Percentiles rank a stretch among this genome's conserved stretches.
These are phyloP conservation scores for Ceriagrion tenellum DNA, from an alignment of 2,888 invertebrate species.

Conservation along the genomic window DNA sequence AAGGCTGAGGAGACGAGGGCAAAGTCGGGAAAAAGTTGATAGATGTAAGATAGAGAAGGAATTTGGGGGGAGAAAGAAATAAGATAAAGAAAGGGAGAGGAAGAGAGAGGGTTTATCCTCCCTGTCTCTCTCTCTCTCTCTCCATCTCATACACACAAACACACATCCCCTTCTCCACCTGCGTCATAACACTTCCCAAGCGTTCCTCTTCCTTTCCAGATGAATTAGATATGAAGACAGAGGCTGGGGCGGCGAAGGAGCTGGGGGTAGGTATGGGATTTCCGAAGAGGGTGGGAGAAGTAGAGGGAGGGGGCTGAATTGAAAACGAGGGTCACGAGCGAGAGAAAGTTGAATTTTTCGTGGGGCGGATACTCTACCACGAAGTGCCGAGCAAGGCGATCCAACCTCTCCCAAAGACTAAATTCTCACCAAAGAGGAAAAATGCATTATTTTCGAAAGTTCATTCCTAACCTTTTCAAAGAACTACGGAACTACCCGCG, in stretches of 20 bases:
- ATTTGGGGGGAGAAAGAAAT: background rate
- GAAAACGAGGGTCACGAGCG: background rate
- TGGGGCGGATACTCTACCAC: background rate
- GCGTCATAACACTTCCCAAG: constrained; percentile 57
- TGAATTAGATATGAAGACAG: constrained; percentile 54
- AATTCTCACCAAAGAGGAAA: too few relatives aligned
- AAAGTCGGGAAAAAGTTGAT: too few relatives aligned
- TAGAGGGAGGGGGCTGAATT: background rate
- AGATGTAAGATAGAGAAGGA: background rate
- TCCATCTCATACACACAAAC: too few relatives aligned
- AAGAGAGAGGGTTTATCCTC: background rate
- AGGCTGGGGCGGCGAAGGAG: background rate
- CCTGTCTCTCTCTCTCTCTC: too few relatives aligned
- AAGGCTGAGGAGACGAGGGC: too few relatives aligned
- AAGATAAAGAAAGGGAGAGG: constrained; percentile 12
- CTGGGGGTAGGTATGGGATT: background rate
- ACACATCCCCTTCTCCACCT: background rate
- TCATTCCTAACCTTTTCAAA: too few relatives aligned
- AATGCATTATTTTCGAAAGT: too few relatives aligned
- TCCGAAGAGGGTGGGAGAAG: background rate
- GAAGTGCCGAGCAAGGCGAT: too few relatives aligned
- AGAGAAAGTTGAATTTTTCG: background rate
- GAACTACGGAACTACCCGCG: too few relatives aligned
- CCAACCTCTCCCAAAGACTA: too few relatives aligned
- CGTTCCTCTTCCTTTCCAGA: constrained; percentile 24